phyloP scores from a whole-genome alignment of 2,888 invertebrate species.

The Aporophyla nigra region DNA sequence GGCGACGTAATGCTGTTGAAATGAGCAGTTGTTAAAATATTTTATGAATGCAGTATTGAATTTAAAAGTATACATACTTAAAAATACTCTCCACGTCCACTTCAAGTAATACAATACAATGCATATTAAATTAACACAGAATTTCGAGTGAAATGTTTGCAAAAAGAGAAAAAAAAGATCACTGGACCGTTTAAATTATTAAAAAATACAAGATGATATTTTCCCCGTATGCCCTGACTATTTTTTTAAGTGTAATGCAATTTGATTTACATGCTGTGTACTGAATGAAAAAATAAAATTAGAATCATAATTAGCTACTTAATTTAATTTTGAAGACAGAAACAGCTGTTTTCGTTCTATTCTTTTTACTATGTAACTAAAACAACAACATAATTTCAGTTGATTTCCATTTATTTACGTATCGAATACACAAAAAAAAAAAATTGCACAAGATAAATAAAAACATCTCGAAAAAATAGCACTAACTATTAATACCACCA shows the following conservation, averaged over 20 bases:
- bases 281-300: too few relatives aligned
- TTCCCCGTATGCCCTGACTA: background rate
- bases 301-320: too few relatives aligned
- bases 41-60: constrained; percentile 2
- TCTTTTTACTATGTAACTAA: background rate
- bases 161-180: too few relatives aligned
- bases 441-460: background rate
- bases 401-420: background rate
- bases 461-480: constrained; percentile 7
- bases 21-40: constrained; percentile 27
- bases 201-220: background rate
- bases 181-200: background rate
- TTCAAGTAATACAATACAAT: constrained; percentile 9
- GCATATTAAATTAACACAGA: background rate
- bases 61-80: background rate
- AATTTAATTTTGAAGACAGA: background rate
- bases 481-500: constrained; percentile 9
- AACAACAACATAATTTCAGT: background rate
- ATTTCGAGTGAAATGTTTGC: background rate
- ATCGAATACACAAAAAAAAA: background rate
- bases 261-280: background rate
- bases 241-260: background rate
- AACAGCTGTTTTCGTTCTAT: background rate
- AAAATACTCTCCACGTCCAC: constrained; percentile 7
- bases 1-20: constrained; percentile 27